Conservation (phyloP, 2,113 vertebrate species). For the Pseudorectes ferrugineus region DNA sequence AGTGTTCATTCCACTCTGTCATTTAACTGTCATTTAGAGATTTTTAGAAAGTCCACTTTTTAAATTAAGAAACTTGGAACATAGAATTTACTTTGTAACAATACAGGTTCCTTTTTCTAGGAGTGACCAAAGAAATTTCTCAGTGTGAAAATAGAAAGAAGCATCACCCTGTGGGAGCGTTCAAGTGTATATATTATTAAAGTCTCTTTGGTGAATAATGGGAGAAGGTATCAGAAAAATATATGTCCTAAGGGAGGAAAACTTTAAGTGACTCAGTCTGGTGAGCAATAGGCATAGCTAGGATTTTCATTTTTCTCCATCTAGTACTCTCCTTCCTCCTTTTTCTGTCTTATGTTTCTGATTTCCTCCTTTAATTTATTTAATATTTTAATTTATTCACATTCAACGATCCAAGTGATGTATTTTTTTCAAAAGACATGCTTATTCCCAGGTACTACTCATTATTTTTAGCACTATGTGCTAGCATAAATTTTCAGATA, state of each 20-base stretch:
- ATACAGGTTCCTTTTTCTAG: neutral
- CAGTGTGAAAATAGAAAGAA: neutral
- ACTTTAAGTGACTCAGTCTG: neutral
- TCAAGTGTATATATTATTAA: neutral
- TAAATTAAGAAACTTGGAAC: neutral
- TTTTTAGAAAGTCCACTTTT: neutral
- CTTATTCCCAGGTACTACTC: neutral
- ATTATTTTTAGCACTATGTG: neutral
- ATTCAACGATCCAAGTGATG: accelerated
- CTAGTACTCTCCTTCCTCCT: neutral
- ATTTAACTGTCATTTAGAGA: neutral
- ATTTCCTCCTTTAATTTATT: neutral
- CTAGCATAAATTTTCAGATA: neutral
- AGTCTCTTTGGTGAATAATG: neutral
- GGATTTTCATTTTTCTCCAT: neutral
- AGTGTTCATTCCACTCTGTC: neutral
- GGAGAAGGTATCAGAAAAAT: neutral
- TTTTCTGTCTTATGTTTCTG: neutral
- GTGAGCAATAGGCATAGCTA: neutral
- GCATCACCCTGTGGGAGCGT: neutral
- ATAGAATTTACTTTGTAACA: neutral
- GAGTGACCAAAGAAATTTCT: neutral
- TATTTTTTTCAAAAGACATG: neutral
- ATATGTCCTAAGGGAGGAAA: neutral
- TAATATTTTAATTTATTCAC: neutral